These are phyloP conservation scores for Subanguina moxae DNA, from an alignment of 1,140 invertebrate genomes.

Conservation along the genomic window DNA sequence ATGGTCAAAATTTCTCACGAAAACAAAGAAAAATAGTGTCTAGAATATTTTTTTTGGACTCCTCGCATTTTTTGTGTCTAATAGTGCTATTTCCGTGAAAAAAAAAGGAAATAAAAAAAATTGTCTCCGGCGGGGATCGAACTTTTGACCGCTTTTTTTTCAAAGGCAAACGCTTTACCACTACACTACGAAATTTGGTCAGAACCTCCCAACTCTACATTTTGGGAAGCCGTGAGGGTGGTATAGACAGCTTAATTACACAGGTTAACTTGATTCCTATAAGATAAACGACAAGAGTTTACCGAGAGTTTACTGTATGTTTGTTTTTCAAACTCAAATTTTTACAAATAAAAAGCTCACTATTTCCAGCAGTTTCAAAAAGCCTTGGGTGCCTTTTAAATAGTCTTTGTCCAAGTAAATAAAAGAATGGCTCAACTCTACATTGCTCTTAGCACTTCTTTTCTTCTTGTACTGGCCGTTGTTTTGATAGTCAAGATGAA, in stretches of 20 bases:
- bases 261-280: not conserved
- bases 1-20: no score
- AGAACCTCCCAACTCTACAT: no score
- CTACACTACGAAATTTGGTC: not conserved
- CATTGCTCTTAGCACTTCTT: not conserved
- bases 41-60: no score
- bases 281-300: not conserved
- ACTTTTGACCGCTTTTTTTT: no score
- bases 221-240: not conserved
- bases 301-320: not conserved
- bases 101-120: no score
- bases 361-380: not conserved
- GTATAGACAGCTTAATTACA: not conserved
- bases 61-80: no score
- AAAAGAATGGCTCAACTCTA: not conserved
- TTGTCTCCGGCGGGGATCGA: no score
- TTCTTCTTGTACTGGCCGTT: not conserved
- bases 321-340: not conserved
- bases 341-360: not conserved
- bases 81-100: no score
- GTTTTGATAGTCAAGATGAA: not conserved
- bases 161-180: no score
- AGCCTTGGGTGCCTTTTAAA: not conserved
- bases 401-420: not conserved
- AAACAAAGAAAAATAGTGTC: no score